Evolutionary conservation across 2,113 vertebrate species (phyloP), one percentile per base, ranked within the genome.

Genomic region (Percopsis transmontana): DNA sequence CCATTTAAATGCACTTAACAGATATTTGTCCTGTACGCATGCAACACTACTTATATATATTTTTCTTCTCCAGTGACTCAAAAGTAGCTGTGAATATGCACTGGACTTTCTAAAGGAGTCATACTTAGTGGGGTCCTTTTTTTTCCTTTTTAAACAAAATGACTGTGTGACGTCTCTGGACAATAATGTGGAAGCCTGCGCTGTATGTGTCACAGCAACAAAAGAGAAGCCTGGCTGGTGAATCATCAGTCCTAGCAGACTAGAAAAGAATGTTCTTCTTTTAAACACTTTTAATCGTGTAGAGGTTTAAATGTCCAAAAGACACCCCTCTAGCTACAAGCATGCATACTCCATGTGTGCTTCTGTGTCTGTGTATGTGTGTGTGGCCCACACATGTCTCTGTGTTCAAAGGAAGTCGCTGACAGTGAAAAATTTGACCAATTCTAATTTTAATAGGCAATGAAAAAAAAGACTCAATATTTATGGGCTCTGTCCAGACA

Each of bases 381-480:
- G 54, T 40, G 13, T 27, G 27, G 6, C 38, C 13, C 56, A 58
- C 39, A 58, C 56, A 20, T 13, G 13, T 42, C 2, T 44, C 27
- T 40, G 18, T 50, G 53, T 41, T n/a, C 38, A 81, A 83, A 76
- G 72, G 78, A 87, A 91, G 86, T 59, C 60, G 85, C 85, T 88
- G 88, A 90, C 85, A 87, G 70, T 87, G 85, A 89, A 86, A 88
- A 87, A 89, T 88, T 71, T 82, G 86, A 80, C 84, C 87, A 81
- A 86, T 89, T 90, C 79, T 68, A 76, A 88, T 89, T 89, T 86
- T 88, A 87, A 89, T 87, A 89, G 85, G 69, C 63, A 84, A 55
- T 84, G 73, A 76, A 44, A 23, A 44, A 15, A 59, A 23, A 23
- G 62, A 60, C 84, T 76, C 80, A 57, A 82, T 84, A 86, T 88